A percentile compares a stretch with the other conserved stretches of the same genome.
phyloP scores from a whole-genome alignment of 1,140 invertebrate genomes.

The Heliconius melpomene region DNA sequence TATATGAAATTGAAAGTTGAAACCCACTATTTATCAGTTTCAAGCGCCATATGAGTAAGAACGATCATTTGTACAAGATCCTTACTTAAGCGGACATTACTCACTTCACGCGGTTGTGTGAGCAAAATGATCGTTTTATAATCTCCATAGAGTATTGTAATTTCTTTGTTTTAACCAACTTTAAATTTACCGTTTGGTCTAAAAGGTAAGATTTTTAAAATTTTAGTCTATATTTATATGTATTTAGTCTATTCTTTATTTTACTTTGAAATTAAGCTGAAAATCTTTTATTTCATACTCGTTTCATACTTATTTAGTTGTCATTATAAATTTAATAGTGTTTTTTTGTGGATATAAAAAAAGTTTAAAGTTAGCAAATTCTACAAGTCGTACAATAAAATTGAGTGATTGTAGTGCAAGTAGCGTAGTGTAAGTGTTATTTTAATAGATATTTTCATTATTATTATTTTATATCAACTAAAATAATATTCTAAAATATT shows the following conservation, averaged over 20 bases:
- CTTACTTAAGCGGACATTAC: neutral
- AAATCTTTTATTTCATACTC: too few relatives aligned
- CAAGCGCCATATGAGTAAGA: neutral
- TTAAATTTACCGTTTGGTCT: neutral
- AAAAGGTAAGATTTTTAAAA: too few relatives aligned
- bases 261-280: too few relatives aligned
- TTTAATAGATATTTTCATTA: neutral
- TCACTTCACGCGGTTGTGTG: neutral
- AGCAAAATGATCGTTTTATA: neutral
- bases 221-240: too few relatives aligned
- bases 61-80: neutral
- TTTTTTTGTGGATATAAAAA: too few relatives aligned
- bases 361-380: too few relatives aligned
- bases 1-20: neutral
- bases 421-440: too few relatives aligned
- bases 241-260: too few relatives aligned
- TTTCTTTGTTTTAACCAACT: neutral
- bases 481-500: neutral
- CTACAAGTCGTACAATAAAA: too few relatives aligned
- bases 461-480: neutral
- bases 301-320: too few relatives aligned
- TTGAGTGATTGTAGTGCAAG: too few relatives aligned
- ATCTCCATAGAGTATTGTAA: neutral
- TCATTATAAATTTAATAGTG: too few relatives aligned
- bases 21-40: neutral